Base-by-base conservation (phyloP, 2,113 vertebrate genomes). In the Macrotus californicus region DNA sequence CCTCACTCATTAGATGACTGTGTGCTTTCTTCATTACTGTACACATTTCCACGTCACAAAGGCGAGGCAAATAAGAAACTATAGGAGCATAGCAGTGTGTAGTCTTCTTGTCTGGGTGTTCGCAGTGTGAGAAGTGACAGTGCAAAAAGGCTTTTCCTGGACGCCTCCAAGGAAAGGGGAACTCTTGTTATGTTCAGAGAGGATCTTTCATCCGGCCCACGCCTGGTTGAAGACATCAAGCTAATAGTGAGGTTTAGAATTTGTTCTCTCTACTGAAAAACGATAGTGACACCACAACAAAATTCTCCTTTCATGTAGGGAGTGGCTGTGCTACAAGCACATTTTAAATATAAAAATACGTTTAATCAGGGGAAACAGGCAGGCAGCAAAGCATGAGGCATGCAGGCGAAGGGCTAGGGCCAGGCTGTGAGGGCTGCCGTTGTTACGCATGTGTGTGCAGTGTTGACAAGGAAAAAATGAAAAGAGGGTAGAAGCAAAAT, bases 281-380 rank as follows among this genome's bases (percentile, higher is more conserved):
- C 0, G 69, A 26, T 75, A 83, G 56, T 92, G 46, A 56, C 18
- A 39, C 24, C 46, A 59, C 26, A 82, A 36, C 4, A 72, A 80
- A 84, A 46, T 92, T 77, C 24, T 10, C 16, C 18, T 92, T 93
- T 88, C 29, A 64, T 83, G 41, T 87, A 80, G 43, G 18, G 84
- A 86, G 73, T 85, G 39, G 16, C 21, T 94, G 22, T 61, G 26
- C 64, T 91, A 80, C 89, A 85, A 89, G n/a, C 73, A 61, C 22
- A 83, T 79, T 93, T 72, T 92, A 90, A 91, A 87, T 94, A 84
- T 75, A 91, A 89, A 93, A 70, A 86, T 93, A 59, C 94, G 18
- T 94, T 92, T 91, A 85, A 87, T 94, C 52, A 72, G 59, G 59
- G 70, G 16, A 29, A 61, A 52, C 5, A 16, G 41, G 50, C 36